Base-by-base conservation (phyloP, 1,140 invertebrate genomes). In the Meloidogyne floridensis region DNA sequence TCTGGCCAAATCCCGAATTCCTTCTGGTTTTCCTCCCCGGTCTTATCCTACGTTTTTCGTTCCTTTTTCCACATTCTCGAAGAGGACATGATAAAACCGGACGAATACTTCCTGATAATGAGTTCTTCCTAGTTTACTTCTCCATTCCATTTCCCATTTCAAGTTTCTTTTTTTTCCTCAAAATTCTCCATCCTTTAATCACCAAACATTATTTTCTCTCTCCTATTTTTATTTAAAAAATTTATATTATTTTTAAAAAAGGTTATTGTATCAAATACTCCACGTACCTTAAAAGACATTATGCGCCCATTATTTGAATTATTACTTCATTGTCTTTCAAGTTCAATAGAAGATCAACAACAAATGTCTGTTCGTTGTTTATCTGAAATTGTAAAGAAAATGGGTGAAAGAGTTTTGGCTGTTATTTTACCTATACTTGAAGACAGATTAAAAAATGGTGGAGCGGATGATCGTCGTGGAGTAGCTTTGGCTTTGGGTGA, bases 391-490 rank as follows among this genome's bases (percentile, higher is more conserved):
- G 97, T 99, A 0, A 92, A 95, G 74, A 99, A 99, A 92, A 91
- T 99, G 65, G 98, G 98, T 32, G 97, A 99, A 92, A 93, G 97
- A 84, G 96, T 99, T 10, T 89, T 99, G 80, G 96, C 96, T 0
- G 96, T 98, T 92, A 98, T 99, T 72, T 96, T 99, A 89, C 97
- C 97, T 0, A 98, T 99, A 88, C 91, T 99, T 71, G 96, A 99
- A 91, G 93, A 93, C 82, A 96, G 96, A 0, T 91, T 99, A 70
- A 94, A 96, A 86, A 97, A 95, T 0, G 83, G 83, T 51, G 94
- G 95, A 73, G 93, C 94, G 73, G 91, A 95, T 9, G 96, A 98
- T 91, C 95, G 98, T 91, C 92, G 97, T 51, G 95, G 98, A 91
- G 97, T 97, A 86, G 97, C 99, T 11, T 98, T 97, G 90, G 98